phyloP scores from a whole-genome alignment of 2,797 vertebrate genomes.

The Neostethus bicornis region DNA sequence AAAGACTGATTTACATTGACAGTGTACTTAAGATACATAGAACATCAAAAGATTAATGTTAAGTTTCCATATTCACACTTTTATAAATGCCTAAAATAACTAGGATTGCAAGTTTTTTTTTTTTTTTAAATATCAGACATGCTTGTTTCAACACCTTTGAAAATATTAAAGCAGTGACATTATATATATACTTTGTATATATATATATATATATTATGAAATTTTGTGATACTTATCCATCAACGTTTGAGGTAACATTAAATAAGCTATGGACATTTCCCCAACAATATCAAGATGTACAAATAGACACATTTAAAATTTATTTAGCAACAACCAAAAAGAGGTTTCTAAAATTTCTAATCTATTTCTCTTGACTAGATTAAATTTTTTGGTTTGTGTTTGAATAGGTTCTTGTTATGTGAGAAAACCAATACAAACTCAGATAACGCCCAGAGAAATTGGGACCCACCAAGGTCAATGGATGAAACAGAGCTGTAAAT shows the following conservation, averaged over 20 bases:
- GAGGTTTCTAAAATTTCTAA: slow-evolving; percentile 11
- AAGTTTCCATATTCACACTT: no score
- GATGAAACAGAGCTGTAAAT: slow-evolving; percentile 50
- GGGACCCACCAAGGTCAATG: slow-evolving; percentile 31
- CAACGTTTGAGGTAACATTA: slow-evolving; percentile 21
- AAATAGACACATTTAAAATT: slow-evolving; percentile 25
- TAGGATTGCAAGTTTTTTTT: no score
- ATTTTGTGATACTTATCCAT: no score
- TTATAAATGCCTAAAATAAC: no score
- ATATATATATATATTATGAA: no score
- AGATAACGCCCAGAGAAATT: slow-evolving; percentile 10
- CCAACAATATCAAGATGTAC: no score
- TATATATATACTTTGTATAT: no score
- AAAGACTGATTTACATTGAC: no score
- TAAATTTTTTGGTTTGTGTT: background rate
- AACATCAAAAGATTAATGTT: background rate
- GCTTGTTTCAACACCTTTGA: no score
- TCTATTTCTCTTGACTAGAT: slow-evolving; percentile 6
- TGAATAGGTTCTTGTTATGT: background rate
- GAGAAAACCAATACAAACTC: background rate
- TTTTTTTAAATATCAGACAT: background rate
- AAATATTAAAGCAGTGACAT: no score
- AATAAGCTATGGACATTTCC: slow-evolving; percentile 31
- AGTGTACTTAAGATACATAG: background rate
- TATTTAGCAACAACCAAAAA: slow-evolving; percentile 15